Percentiles rank a stretch among this genome's conserved stretches.
phyloP scores from a whole-genome alignment of 2,113 vertebrate species.

The Oxyruncus cristatus region DNA sequence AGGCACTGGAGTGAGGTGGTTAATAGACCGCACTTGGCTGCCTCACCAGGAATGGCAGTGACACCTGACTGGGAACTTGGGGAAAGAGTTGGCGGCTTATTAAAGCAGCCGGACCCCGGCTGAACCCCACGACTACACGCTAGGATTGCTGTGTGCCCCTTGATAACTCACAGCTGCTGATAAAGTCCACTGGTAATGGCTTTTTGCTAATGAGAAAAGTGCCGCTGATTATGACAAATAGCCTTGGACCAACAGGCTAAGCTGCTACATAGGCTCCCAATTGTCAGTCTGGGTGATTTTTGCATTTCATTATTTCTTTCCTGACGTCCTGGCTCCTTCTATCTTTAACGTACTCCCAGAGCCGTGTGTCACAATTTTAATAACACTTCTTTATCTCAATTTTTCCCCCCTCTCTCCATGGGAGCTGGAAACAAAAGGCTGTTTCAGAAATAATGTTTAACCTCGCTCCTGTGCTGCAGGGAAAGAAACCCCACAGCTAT shows the following conservation, averaged over 20 bases:
- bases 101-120: constrained; percentile 73
- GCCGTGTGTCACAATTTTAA: constrained; percentile 79
- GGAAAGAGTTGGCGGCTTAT: constrained; percentile 79
- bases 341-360: constrained; percentile 69
- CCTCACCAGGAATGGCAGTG: constrained; percentile 63
- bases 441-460: constrained; percentile 70
- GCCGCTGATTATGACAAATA: constrained; percentile 94
- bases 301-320: constrained; percentile 90
- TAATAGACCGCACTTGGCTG: constrained; percentile 47
- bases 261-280: constrained; percentile 89
- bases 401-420: constrained; percentile 71
- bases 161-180: constrained; percentile 88
- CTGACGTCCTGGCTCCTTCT: constrained; percentile 80
- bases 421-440: constrained; percentile 71
- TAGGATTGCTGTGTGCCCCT: constrained; percentile 79
- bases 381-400: constrained; percentile 83
- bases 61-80: constrained; percentile 76
- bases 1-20: constrained; percentile 4
- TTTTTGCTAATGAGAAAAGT: constrained; percentile 98
- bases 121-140: constrained; percentile 75
- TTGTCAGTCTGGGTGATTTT: constrained; percentile 86
- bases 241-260: constrained; percentile 93
- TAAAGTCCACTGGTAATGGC: constrained; percentile 93
- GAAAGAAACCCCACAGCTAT: constrained; percentile 50
- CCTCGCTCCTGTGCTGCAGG: constrained; percentile 12